Evolutionary conservation across 2,797 vertebrate species (phyloP).

Genomic region (Tinamus major): DNA sequence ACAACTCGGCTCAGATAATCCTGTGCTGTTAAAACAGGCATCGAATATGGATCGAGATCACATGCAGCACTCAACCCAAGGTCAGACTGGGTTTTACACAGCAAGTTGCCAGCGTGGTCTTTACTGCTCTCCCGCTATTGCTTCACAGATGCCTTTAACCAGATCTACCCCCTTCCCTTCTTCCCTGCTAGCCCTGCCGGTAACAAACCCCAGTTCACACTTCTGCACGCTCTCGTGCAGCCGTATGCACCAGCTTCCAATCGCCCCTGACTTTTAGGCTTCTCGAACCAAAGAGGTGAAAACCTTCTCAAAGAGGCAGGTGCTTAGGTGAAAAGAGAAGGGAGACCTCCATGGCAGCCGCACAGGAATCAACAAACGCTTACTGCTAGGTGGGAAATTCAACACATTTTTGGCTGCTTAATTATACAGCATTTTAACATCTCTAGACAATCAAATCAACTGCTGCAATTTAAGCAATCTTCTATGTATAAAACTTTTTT

Average conservation of each 20-base stretch:
- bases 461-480: background rate
- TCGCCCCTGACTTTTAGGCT: constrained; percentile 19
- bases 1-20: constrained; percentile 72
- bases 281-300: background rate
- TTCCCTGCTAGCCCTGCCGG: background rate
- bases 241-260: background rate
- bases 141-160: background rate
- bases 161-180: background rate
- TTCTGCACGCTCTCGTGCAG: background rate
- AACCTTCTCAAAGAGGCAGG: constrained; percentile 22
- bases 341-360: constrained; percentile 34
- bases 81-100: constrained; percentile 23
- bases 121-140: background rate
- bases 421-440: background rate
- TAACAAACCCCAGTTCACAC: constrained; percentile 18
- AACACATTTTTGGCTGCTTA: constrained; percentile 14
- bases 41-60: constrained; percentile 67
- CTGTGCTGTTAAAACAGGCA: constrained; percentile 64
- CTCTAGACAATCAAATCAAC: background rate
- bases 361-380: constrained; percentile 46
- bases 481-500: background rate
- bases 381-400: constrained; percentile 56
- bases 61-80: constrained; percentile 51
- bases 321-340: constrained; percentile 23
- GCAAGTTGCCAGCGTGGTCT: constrained; percentile 25